Percentiles rank a stretch among this genome's conserved stretches.
Conservation (phyloP, 2,888 invertebrate genomes). For the Pandemis corylana region DNA sequence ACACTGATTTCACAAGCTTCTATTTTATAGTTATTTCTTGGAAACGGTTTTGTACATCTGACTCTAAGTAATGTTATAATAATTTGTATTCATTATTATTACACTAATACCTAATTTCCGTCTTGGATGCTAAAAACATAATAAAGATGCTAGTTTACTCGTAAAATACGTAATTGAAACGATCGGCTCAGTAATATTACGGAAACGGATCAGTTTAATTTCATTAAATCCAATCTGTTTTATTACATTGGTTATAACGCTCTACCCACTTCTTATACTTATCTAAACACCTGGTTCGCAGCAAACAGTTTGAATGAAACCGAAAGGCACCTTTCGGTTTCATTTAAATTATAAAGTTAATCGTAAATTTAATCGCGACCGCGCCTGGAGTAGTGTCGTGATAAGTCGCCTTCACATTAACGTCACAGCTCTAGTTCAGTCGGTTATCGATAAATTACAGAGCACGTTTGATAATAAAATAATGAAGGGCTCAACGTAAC, state of each 20-base stretch:
- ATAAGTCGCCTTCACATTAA: slow-evolving; percentile 69
- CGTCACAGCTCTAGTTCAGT: slow-evolving; percentile 60
- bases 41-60: too few species aligned
- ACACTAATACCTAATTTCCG: too few species aligned
- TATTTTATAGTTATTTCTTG: too few species aligned
- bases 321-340: slow-evolving; percentile 8
- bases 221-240: neutral
- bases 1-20: too few species aligned
- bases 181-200: neutral
- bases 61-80: too few species aligned
- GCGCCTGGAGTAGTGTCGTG: slow-evolving; percentile 64
- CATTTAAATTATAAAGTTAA: slow-evolving; percentile 29
- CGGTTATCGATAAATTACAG: slow-evolving; percentile 58
- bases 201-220: neutral
- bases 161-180: too few species aligned
- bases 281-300: slow-evolving; percentile 4
- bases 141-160: too few species aligned
- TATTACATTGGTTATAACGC: neutral
- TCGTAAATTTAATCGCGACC: slow-evolving; percentile 40
- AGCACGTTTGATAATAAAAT: slow-evolving; percentile 68
- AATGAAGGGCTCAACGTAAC: slow-evolving; percentile 65
- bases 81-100: too few species aligned
- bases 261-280: neutral
- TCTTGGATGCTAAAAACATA: too few species aligned
- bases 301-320: slow-evolving; percentile 5